Conservation (phyloP, 2,888 invertebrate species). For the Ellobium chinense region DNA sequence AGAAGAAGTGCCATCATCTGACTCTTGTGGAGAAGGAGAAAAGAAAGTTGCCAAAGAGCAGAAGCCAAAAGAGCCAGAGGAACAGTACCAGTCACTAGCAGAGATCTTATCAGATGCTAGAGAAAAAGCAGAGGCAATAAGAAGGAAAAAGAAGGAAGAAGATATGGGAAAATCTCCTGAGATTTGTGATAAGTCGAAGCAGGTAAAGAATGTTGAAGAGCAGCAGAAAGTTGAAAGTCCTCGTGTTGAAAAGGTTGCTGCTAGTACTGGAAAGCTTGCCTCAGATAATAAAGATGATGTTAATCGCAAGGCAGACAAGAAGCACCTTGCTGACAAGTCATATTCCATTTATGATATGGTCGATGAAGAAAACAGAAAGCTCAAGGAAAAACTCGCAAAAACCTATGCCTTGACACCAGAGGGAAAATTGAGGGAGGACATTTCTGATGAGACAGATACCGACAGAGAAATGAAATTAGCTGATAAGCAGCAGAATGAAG, state of each 20-base stretch:
- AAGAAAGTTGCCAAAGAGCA: not conserved
- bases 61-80: constrained; percentile 4
- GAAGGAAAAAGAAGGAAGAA: constrained; percentile 3
- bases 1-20: constrained; percentile 52
- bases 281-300: not conserved
- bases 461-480: not conserved
- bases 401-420: constrained; percentile 7
- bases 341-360: constrained; percentile 11
- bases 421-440: not conserved
- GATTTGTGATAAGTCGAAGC: not conserved
- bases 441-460: not conserved
- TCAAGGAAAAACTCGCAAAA: constrained; percentile 6
- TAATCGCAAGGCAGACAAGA: not conserved
- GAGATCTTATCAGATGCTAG: constrained; percentile 39
- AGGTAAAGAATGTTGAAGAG: too few species aligned
- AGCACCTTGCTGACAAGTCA: constrained; percentile 15
- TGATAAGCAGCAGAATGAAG: not conserved
- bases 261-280: not conserved
- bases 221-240: not conserved
- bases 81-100: constrained; percentile 41
- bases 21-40: constrained; percentile 34
- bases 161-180: not conserved
- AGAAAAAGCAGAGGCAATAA: constrained; percentile 26
- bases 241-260: not conserved
- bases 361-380: constrained; percentile 15